A percentile compares a stretch with the other conserved stretches of the same genome.
Evolutionary conservation across 2,888 invertebrate genomes (phyloP).

Genomic region (Glyphotaelius pellucidus): DNA sequence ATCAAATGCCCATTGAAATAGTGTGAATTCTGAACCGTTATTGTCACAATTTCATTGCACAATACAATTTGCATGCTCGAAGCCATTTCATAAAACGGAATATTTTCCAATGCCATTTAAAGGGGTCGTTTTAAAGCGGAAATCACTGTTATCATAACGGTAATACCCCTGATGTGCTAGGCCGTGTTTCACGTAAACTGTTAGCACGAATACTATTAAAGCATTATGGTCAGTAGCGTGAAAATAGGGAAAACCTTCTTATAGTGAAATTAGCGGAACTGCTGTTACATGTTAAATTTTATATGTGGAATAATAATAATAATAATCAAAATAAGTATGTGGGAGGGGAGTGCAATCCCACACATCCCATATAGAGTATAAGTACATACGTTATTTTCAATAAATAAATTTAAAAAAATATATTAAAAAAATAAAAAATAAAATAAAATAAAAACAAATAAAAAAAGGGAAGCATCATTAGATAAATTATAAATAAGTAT

Average conservation of each 20-base stretch:
- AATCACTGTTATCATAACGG: constrained; percentile 24
- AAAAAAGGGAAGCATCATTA: too few species aligned
- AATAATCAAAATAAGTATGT: too few species aligned
- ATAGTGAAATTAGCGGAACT: not conserved
- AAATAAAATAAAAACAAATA: too few species aligned
- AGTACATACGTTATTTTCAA: too few species aligned
- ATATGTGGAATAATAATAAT: not conserved
- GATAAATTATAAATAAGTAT: too few species aligned
- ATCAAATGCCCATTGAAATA: not conserved
- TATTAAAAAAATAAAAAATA: too few species aligned
- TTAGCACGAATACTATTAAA: not conserved
- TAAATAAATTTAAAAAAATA: too few species aligned
- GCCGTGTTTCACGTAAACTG: not conserved
- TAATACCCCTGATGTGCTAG: not conserved
- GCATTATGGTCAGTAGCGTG: not conserved
- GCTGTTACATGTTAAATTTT: not conserved
- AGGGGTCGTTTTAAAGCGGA: not conserved
- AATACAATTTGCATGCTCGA: not conserved
- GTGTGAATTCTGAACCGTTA: not conserved
- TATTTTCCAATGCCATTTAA: not conserved
- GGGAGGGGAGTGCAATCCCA: too few species aligned
- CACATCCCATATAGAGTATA: too few species aligned
- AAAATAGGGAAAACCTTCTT: not conserved
- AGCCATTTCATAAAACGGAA: not conserved
- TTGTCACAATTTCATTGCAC: not conserved